phyloP scores from a whole-genome alignment of 1,140 invertebrate species.

The Drosophila truncata region DNA sequence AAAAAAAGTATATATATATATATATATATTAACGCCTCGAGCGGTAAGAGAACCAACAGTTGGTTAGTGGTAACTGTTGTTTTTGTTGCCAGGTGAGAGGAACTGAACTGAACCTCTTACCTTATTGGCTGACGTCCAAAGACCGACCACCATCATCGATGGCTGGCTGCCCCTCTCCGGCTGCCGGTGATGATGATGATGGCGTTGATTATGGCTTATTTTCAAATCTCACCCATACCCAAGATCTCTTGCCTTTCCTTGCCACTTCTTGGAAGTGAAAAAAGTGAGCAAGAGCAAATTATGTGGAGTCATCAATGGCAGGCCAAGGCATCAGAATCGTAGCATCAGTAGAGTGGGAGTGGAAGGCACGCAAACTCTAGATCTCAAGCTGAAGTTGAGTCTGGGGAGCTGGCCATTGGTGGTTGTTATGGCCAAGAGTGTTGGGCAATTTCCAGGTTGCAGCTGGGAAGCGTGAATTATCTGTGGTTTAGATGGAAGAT shows the following conservation, averaged over 20 bases:
- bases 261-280: conserved; percentile 72
- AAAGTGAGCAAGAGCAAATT: conserved; percentile 76
- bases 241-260: conserved; percentile 26
- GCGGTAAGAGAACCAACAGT: conserved; percentile 60
- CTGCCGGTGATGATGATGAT: conserved; percentile 65
- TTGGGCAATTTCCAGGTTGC: conserved; percentile 34
- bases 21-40: conserved; percentile 74
- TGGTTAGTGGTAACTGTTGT: conserved; percentile 78
- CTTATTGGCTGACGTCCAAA: conserved; percentile 71
- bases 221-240: conserved; percentile 69
- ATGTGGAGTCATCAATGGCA: conserved; percentile 83
- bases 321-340: conserved; percentile 52
- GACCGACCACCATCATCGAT: conserved; percentile 77
- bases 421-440: conserved; percentile 35
- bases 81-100: conserved; percentile 58
- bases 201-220: conserved; percentile 83
- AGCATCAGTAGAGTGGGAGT: conserved; percentile 51
- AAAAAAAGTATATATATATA: conserved; percentile 26
- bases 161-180: conserved; percentile 25
- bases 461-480: conserved; percentile 25
- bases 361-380: conserved; percentile 46
- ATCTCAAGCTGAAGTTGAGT: background rate
- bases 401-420: conserved; percentile 25
- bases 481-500: conserved; percentile 16
- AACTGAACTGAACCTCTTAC: conserved; percentile 65